phyloP scores from a whole-genome alignment of 2,113 vertebrate genomes.

The Halcyon malimbica region DNA sequence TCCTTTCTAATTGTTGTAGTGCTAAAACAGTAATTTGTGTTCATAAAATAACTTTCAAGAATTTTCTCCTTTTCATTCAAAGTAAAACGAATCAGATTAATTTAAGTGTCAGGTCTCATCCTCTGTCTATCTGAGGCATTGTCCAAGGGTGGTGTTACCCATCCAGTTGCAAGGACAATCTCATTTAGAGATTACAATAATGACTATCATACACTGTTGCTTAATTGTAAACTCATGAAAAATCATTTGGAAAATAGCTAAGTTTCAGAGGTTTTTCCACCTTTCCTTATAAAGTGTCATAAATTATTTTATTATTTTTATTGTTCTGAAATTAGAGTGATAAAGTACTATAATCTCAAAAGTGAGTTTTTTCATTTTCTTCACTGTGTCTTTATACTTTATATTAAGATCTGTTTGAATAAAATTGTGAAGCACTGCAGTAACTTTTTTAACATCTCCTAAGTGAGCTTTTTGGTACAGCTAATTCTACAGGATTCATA shows the following conservation, averaged over 20 bases:
- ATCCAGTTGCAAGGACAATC: not conserved
- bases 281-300: not conserved
- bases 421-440: not conserved
- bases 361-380: not conserved
- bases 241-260: not conserved
- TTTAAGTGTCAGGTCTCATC: not conserved
- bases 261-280: not conserved
- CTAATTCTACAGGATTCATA: not conserved
- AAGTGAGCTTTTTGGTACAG: not conserved
- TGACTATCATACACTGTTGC: not conserved
- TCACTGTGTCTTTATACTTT: not conserved
- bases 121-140: not conserved
- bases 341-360: not conserved
- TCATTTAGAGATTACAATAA: not conserved
- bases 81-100: not conserved
- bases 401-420: not conserved
- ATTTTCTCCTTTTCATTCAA: not conserved
- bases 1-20: not conserved
- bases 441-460: not conserved
- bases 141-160: not conserved
- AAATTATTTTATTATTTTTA: not conserved
- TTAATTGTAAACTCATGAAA: not conserved
- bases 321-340: not conserved
- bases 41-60: not conserved
- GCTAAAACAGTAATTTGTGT: not conserved